Percentiles rank a stretch among this genome's conserved stretches.
These are phyloP conservation scores for Myathropa florea DNA, from an alignment of 2,888 invertebrate genomes.

Conservation along the genomic window DNA sequence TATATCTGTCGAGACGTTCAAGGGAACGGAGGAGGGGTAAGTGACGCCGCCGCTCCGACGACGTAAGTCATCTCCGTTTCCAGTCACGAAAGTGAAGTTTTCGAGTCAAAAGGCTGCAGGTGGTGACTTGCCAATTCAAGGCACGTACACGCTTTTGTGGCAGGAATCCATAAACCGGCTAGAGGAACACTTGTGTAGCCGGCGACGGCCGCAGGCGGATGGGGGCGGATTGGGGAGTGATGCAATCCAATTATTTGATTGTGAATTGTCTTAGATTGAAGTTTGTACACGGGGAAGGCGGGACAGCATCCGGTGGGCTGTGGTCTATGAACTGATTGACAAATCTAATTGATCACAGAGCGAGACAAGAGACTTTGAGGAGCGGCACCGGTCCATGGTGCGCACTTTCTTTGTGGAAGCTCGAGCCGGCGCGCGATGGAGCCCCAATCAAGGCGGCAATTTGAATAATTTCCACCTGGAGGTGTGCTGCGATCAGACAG, in stretches of 20 bases:
- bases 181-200: neutral
- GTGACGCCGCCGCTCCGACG: neutral
- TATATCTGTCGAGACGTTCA: neutral
- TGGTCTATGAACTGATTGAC: neutral
- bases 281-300: neutral
- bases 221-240: neutral
- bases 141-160: slow-evolving; percentile 28
- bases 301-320: neutral
- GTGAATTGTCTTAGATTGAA: neutral
- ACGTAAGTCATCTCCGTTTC: slow-evolving; percentile 11
- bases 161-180: neutral
- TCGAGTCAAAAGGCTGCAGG: neutral
- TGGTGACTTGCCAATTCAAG: slow-evolving; percentile 13
- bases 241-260: slow-evolving; percentile 2
- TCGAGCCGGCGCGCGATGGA: neutral
- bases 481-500: slow-evolving; percentile 31
- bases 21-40: neutral
- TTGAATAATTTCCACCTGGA: slow-evolving; percentile 27
- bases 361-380: neutral
- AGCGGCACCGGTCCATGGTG: neutral
- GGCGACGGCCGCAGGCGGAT: neutral
- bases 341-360: neutral
- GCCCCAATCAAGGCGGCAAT: slow-evolving; percentile 6
- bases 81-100: slow-evolving; percentile 43
- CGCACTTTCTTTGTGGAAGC: neutral